These are phyloP conservation scores for Sarcophaga subvicina DNA, from an alignment of 2,888 invertebrate species.

Conservation along the genomic window DNA sequence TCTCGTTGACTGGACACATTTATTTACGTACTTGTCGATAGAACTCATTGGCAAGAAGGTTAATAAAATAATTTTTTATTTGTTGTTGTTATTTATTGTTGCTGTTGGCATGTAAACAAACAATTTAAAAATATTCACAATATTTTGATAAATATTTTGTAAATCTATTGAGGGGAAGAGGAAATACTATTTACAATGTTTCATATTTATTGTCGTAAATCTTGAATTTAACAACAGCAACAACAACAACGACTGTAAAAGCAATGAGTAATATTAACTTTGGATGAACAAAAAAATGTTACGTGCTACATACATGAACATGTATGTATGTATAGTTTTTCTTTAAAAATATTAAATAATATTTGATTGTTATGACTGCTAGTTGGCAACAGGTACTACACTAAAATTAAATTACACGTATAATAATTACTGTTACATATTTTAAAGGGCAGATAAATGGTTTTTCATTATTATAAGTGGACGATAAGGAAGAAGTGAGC, in stretches of 20 bases:
- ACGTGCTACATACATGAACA: not conserved
- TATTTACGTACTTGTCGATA: no score
- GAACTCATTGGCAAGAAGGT: constrained; percentile 40
- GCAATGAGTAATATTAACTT: no score
- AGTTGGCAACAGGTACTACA: no score
- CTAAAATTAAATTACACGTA: no score
- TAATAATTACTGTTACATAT: no score
- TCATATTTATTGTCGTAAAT: not conserved
- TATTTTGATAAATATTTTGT: constrained; percentile 4
- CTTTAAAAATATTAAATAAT: not conserved
- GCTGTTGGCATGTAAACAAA: constrained; percentile 49
- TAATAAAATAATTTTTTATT: constrained; percentile 45
- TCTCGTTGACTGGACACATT: no score
- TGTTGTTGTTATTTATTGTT: not conserved
- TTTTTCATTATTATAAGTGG: no score
- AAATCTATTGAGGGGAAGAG: not conserved
- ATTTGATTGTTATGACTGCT: not conserved
- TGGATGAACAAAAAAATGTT: not conserved
- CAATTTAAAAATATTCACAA: constrained; percentile 18
- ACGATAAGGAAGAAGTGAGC: no score
- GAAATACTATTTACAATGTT: not conserved
- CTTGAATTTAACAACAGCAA: not conserved
- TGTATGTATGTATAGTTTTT: not conserved
- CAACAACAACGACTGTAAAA: not conserved
- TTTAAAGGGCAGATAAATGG: no score